Base-by-base conservation (phyloP, 2,888 invertebrate genomes). In the Mythimna ferrago region DNA sequence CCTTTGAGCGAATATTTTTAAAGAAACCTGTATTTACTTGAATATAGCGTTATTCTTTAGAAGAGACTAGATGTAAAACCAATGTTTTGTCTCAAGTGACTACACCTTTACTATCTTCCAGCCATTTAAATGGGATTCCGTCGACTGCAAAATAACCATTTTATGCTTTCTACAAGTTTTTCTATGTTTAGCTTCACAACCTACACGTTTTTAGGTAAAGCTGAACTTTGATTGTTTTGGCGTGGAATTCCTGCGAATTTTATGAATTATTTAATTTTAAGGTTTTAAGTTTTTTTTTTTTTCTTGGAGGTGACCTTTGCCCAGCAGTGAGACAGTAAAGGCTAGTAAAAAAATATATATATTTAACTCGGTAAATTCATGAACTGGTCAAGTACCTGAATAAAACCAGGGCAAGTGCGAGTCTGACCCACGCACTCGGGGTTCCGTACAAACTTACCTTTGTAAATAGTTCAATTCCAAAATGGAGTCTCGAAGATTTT, bases 121-220 rank as follows among this genome's bases (percentile, higher is more conserved):
- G 44, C 82, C 84, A 90, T 90, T 90, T 82, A 89, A 91, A 91
- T 91, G 85, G 80, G 82, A 89, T 90, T 89, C 89, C 89, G 87
- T 87, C 82, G 86, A 85, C 86, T 78, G 88, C 88, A 87, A 79
- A 82, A 83, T 91, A 90, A 89, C 80, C 90, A 90, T 91, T 89
- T 89, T 89, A 88, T 86, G 85, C 86, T 76, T 79, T 84, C 74
- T 78, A 86, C 83, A 74, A 68, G 79, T 71, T 79, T 83, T 76
- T 82, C 66, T 74, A 69, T 73, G 69, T 76, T 78, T 62, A 78
- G 35, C 19, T 84, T 63, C 19, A 67, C 63, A 58, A 75, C 44
- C 19, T 64, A 68, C 69, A 62, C 26, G 41, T 62, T 75, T 69
- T 26, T 71, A 21, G 26, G 62, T n/a, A 26, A 76, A 32, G 5